Evolutionary conservation across 2,888 invertebrate species (phyloP), one percentile per base, ranked within the genome.

Genomic region (Leistus spinibarbis): DNA sequence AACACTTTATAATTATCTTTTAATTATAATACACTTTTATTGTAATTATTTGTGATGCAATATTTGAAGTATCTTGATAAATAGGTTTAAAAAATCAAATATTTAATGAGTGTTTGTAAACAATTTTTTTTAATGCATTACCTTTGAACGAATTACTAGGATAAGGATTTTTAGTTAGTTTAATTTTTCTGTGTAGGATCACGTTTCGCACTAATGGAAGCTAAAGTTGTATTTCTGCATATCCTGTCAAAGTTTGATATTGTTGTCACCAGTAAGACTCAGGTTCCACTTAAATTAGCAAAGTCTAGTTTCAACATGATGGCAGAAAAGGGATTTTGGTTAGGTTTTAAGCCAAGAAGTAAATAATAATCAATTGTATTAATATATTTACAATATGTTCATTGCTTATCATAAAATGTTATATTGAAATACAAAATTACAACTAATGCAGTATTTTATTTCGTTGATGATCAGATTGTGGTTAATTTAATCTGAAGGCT

Each of bases 231-330:
- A 3, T 54, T 79, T 17, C 78, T 77, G 60, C 69, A 80, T 19
- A 22, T 78, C 4, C 76, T 79, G 62, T 68, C 78, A 9, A 77
- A 80, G 40, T 79, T 80, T 62, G 77, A 77, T 64, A 77, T 79
- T 66, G 67, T 65, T 22, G 65, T 69, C 1, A 71, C 66, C 40
- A 64, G 76, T 17, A 78, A 79, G 54, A 77, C 76, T 4, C 57
- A 72, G 64, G 76, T 77, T 69, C 77, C 77, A 0, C 70, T 81
- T 0, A 80, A 78, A 4, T 79, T 86, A 0, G 81, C 82, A 0
- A 83, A 83, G 0, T 76, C 81, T 2, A 84, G 83, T 0, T 84
- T 86, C 76, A 83, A 85, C 23, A 77, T 86, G n/a, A 80, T 83
- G 2, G 83, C 85, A 0, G 82, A 80, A 9, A 79, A 83, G 23